Conservation (phyloP, 2,113 vertebrate genomes). For the Campylorhamphus procurvoides region DNA sequence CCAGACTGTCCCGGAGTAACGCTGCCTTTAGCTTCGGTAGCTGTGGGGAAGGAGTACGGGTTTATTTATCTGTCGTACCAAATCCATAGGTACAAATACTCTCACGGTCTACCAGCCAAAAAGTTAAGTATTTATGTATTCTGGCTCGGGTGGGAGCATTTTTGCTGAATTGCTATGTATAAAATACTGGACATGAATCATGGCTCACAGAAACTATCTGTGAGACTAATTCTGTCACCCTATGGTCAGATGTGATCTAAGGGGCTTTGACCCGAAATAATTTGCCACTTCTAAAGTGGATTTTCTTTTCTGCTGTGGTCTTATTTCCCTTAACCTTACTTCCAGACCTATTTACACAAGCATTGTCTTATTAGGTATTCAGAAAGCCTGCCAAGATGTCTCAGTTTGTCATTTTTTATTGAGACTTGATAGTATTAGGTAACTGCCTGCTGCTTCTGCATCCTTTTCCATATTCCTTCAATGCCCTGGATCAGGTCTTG, state of each 20-base stretch:
- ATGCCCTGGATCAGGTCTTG: not conserved
- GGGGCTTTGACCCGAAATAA: not conserved
- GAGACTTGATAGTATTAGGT: constrained; percentile 17
- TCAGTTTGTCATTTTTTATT: constrained; percentile 33
- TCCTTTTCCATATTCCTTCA: not conserved
- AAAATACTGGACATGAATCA: not conserved
- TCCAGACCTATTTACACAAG: not conserved
- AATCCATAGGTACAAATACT: not conserved
- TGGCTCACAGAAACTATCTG: not conserved
- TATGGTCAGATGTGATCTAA: not conserved
- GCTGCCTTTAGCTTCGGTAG: accelerated
- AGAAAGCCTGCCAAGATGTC: constrained; percentile 16
- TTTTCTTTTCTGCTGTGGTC: not conserved
- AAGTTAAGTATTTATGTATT: not conserved
- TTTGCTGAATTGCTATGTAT: not conserved
- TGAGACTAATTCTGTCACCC: not conserved
- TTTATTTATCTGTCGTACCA: not conserved
- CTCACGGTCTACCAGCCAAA: not conserved
- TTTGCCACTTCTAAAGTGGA: not conserved
- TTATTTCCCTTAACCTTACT: not conserved
- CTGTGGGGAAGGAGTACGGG: not conserved
- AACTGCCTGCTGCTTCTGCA: constrained; percentile 25
- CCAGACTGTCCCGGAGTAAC: not conserved
- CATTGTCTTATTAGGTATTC: not conserved
- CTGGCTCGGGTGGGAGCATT: not conserved